Evolutionary conservation across 2,888 invertebrate species (phyloP).

Genomic region (Sphaeridia pumilis): DNA sequence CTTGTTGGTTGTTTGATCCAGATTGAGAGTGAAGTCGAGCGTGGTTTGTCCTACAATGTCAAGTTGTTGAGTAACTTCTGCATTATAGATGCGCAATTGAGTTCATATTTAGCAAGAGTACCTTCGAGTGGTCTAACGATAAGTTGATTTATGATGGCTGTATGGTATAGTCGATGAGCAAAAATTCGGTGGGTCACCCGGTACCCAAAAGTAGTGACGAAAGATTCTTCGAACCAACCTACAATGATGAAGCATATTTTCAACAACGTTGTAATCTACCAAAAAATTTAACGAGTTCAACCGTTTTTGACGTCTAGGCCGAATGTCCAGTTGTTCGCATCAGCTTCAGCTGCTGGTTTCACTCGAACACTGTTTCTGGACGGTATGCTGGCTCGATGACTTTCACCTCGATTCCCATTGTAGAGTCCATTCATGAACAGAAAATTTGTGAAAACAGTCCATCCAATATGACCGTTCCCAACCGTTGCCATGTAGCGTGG

Average conservation of each 20-base stretch:
- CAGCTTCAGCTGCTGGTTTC: background rate
- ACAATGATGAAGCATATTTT: background rate
- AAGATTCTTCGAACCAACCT: background rate
- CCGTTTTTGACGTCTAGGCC: conserved; percentile 30
- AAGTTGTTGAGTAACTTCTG: too few relatives aligned
- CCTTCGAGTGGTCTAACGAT: background rate
- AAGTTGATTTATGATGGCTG: background rate
- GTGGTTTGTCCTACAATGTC: too few relatives aligned
- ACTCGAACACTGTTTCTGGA: conserved; percentile 31
- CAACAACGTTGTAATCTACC: background rate
- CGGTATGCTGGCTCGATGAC: conserved; percentile 34
- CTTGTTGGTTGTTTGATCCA: too few relatives aligned
- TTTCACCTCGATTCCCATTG: conserved; percentile 34
- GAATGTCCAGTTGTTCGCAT: conserved; percentile 16
- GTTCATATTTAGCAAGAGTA: too few relatives aligned
- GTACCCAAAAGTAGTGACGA: background rate
- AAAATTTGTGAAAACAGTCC: conserved; percentile 31
- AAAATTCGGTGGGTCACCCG: background rate
- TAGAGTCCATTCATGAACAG: conserved; percentile 36
- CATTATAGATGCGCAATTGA: too few relatives aligned
- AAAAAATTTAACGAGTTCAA: background rate
- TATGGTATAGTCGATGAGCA: background rate
- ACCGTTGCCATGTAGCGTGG: conserved; percentile 32
- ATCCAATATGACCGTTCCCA: conserved; percentile 36
- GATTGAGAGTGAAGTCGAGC: too few relatives aligned